Evolutionary conservation across 35 echinoderm and acorn worm genomes (phyloP), one percentile per base, ranked within the genome.

Genomic region (Heliocidaris tuberculata): DNA sequence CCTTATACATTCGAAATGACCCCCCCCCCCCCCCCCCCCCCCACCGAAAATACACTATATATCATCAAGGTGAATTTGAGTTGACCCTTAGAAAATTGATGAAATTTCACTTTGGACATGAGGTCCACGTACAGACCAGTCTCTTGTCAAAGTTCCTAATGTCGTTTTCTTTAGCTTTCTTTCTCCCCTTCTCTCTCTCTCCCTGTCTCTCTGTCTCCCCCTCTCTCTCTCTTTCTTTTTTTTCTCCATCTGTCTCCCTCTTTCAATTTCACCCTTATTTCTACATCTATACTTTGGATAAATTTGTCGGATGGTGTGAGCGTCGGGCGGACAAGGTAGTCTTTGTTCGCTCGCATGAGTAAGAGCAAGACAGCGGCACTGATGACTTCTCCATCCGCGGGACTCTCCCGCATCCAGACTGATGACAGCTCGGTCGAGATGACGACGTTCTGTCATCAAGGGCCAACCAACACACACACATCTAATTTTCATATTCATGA

Each of bases 331-430:
- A 89, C 87, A 89, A 89, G 87, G 87, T 89, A 89, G 47, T 32
- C 87, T 89, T 89, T 89, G 87, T 89, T 89, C 32, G 31, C 87
- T 30, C 87, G 87, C 87, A 48, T 47, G 87, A 89, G 87, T 89
- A 24, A 17, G 87, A 24, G 47, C 31, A 48, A 48, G 87, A 16
- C 10, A 89, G 87, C 87, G 87, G 87, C 47, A 48, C 87, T 89
- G 87, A 89, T 89, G 87, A 89, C 11, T 89, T 89, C 31, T 32
- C 87, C 87, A 89, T 89, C 87, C 87, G 31, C 87, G 47, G 87
- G 87, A 48, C 87, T 89, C 87, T 89, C 87, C 87, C 87, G 87
- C 19, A 32, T 48, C 87, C 29, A 12, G 87, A 5, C 31, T 30
- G 87, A 89, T 89, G 87, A 89, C 87, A 89, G 87, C 87, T n/a